Conservation (phyloP, 2,888 invertebrate genomes). For the Agrochola circellaris region DNA sequence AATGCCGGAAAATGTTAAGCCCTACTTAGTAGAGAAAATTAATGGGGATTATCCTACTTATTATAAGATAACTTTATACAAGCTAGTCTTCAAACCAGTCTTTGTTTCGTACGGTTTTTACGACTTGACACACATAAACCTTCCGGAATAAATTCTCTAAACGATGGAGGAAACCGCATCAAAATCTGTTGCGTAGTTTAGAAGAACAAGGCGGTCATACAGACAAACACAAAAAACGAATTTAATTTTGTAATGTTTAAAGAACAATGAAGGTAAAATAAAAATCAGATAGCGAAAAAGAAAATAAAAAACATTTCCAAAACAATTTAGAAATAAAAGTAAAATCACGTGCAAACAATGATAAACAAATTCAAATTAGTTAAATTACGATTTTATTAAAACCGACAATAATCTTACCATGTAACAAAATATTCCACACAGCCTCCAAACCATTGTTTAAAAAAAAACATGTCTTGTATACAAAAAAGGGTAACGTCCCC, state of each 20-base stretch:
- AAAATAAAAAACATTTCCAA: background rate
- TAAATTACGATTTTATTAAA: background rate
- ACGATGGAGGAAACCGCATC: too few species aligned
- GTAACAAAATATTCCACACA: background rate
- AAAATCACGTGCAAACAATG: background rate
- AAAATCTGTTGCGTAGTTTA: too few species aligned
- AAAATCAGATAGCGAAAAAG: background rate
- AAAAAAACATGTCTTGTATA: slow-evolving; percentile 37
- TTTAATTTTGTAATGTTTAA: too few species aligned
- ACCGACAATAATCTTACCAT: background rate
- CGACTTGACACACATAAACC: background rate
- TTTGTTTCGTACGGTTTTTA: background rate
- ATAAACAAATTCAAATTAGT: background rate
- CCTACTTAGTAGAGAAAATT: background rate
- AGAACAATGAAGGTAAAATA: background rate
- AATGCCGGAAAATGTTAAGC: background rate
- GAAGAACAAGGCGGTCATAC: too few species aligned
- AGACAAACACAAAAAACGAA: too few species aligned
- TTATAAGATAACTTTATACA: background rate
- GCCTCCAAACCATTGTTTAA: background rate
- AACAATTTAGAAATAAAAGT: background rate
- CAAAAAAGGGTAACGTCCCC: slow-evolving; percentile 55
- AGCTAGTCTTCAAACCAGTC: background rate
- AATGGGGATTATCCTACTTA: background rate
- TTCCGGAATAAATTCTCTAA: too few species aligned